Conservation (phyloP, 2,888 invertebrate genomes). For the Melinaea marsaeus region DNA sequence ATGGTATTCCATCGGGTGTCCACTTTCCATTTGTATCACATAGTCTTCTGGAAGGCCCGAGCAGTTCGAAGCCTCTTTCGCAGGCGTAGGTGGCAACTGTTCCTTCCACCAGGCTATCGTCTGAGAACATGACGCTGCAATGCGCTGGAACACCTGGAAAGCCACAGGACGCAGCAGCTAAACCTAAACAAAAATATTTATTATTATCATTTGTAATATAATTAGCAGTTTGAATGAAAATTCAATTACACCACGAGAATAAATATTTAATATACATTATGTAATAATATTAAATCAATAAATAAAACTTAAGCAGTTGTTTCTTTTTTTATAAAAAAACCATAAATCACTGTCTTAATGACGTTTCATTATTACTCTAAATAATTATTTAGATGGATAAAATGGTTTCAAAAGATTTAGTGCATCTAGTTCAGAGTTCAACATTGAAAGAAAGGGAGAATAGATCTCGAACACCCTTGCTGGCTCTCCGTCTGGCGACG, state of each 20-base stretch:
- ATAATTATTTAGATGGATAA: neutral
- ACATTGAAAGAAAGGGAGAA: conserved; percentile 5
- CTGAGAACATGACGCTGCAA: conserved; percentile 87
- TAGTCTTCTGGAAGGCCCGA: conserved; percentile 89
- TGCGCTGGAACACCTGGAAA: conserved; percentile 96
- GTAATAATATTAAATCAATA: too few relatives aligned
- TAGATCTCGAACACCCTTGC: conserved; percentile 25
- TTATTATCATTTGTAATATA: conserved; percentile 7
- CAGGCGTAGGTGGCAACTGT: conserved; percentile 90
- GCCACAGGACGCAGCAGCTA: conserved; percentile 76
- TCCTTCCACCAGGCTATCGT: conserved; percentile 76
- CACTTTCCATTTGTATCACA: conserved; percentile 87
- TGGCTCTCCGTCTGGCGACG: conserved; percentile 42
- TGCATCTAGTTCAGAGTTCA: neutral
- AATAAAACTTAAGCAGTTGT: too few relatives aligned
- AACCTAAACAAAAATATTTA: conserved; percentile 39
- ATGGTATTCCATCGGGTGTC: conserved; percentile 94
- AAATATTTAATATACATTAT: too few relatives aligned
- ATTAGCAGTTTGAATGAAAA: too few relatives aligned
- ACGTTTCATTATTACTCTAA: too few relatives aligned
- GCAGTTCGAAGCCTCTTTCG: conserved; percentile 92
- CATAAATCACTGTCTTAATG: too few relatives aligned
- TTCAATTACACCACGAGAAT: too few relatives aligned
- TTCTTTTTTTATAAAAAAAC: too few relatives aligned
- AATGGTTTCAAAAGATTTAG: neutral